Conservation (phyloP, 2,888 invertebrate species). For the Callinectes sapidus region DNA sequence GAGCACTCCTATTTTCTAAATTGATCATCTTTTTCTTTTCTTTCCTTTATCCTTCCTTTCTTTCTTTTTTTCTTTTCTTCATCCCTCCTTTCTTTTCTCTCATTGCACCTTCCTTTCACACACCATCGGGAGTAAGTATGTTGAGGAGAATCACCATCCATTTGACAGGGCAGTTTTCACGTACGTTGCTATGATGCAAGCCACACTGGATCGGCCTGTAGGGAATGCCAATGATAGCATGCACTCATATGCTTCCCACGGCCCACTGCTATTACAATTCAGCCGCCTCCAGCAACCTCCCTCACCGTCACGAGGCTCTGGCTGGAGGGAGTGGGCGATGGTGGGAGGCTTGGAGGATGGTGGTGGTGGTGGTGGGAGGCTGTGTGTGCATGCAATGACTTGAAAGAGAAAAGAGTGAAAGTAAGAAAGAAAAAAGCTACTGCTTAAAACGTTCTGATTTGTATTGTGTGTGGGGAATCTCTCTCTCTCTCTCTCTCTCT, state of each 20-base stretch:
- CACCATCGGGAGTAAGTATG: not conserved
- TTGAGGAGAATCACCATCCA: too few species aligned
- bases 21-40: too few species aligned
- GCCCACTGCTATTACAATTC: not conserved
- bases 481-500: not conserved
- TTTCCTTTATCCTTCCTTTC: not conserved
- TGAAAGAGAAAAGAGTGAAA: not conserved
- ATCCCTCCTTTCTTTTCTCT: not conserved
- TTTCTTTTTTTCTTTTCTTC: not conserved
- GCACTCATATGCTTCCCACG: not conserved
- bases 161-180: not conserved
- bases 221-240: not conserved
- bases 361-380: not conserved
- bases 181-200: not conserved
- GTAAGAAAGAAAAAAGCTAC: not conserved
- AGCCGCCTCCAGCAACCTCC: not conserved
- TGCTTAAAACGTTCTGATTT: not conserved
- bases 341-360: not conserved
- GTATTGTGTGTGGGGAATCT: not conserved
- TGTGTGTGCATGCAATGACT: not conserved
- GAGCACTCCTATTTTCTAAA: too few species aligned
- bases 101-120: too few species aligned
- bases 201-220: not conserved
- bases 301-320: not conserved
- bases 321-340: not conserved